These are phyloP conservation scores for Euzophera pinguis DNA, from an alignment of 2,888 invertebrate species.

Conservation along the genomic window DNA sequence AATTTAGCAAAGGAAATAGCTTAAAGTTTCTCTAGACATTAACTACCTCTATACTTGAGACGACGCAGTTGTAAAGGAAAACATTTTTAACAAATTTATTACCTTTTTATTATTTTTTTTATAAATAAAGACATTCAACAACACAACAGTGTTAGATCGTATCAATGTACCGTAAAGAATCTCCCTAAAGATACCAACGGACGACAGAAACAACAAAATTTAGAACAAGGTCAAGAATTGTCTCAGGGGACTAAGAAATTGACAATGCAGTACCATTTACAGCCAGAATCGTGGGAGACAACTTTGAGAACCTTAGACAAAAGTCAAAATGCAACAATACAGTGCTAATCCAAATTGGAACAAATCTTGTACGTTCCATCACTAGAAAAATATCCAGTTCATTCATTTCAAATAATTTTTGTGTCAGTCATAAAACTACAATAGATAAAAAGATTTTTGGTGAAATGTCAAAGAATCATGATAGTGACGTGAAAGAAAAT, in stretches of 20 bases:
- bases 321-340: constrained; percentile 40
- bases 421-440: constrained; percentile 20
- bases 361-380: constrained; percentile 28
- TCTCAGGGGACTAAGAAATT: constrained; percentile 54
- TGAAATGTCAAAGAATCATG: constrained; percentile 31
- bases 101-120: neutral
- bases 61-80: neutral
- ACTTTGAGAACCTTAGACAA: constrained; percentile 53
- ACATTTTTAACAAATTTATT: neutral
- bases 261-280: constrained; percentile 62
- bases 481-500: constrained; percentile 35
- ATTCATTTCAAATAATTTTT: constrained; percentile 4
- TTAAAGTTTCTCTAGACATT: neutral
- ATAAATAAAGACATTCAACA: no score
- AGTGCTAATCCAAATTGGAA: constrained; percentile 33
- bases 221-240: constrained; percentile 72
- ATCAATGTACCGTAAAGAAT: constrained; percentile 14
- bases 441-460: constrained; percentile 20
- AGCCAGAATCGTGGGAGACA: constrained; percentile 61
- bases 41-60: neutral
- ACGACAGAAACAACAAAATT: constrained; percentile 42
- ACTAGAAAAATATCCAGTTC: constrained; percentile 20
- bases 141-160: neutral
- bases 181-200: constrained; percentile 24
- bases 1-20: constrained; percentile 8